Evolutionary conservation across 2,888 invertebrate species (phyloP).

Genomic region (Dicranocentrus wangi): DNA sequence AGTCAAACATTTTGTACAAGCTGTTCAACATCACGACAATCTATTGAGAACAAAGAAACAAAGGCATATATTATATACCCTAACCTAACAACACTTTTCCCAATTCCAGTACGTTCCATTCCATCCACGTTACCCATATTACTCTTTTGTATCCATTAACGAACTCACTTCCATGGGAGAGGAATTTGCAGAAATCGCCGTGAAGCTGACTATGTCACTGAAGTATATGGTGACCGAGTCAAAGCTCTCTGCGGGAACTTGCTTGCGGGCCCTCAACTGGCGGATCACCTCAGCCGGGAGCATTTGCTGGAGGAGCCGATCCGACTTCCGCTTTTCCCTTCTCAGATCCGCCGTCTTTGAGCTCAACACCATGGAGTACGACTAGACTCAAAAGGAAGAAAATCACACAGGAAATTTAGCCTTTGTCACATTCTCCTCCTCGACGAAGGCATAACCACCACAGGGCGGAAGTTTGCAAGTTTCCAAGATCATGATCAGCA

Average conservation of each 20-base stretch:
- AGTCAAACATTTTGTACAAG: conserved; percentile 84
- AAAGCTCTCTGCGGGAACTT: conserved; percentile 79
- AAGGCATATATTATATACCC: neutral
- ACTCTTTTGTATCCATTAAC: conserved; percentile 90
- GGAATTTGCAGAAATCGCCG: conserved; percentile 86
- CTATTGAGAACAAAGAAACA: conserved; percentile 50
- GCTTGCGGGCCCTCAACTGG: conserved; percentile 77
- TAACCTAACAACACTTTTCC: neutral
- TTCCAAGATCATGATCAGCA: too few species aligned
- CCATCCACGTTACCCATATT: too few species aligned
- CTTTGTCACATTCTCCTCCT: too few species aligned
- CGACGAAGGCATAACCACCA: too few species aligned
- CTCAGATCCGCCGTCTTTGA: conserved; percentile 77
- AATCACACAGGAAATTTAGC: too few species aligned
- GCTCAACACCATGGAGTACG: conserved; percentile 72
- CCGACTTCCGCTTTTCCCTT: conserved; percentile 79
- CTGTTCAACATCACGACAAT: conserved; percentile 82
- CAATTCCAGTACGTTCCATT: neutral
- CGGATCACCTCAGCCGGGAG: conserved; percentile 78
- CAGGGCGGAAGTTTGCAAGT: too few species aligned
- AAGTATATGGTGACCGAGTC: conserved; percentile 83
- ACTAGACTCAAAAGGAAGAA: conserved; percentile 59
- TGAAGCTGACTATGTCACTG: conserved; percentile 91
- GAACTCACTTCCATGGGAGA: conserved; percentile 89
- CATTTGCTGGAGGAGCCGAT: conserved; percentile 79